Evolutionary conservation across 2,797 vertebrate species (phyloP), one percentile per base, ranked within the genome.

Genomic region (Acrocephalus scirpaceus): DNA sequence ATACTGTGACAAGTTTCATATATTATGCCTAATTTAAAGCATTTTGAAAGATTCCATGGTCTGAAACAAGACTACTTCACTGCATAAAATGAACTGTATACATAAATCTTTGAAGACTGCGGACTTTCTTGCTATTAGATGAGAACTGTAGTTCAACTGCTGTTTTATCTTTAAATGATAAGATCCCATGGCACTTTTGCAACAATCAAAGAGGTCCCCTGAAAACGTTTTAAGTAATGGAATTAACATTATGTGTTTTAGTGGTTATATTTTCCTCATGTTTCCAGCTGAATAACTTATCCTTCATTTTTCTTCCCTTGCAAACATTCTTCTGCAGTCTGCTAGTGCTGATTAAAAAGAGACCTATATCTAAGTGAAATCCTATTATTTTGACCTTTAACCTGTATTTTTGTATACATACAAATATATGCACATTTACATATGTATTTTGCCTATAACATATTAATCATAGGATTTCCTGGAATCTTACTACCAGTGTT

Each of bases 121-220:
- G 42, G 47, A 42, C 53, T 95, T 91, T 45, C 62, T 78, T 70
- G 45, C 56, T 89, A 4, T 88, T 85, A 50, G 60, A 61, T 79
- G 71, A 91, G 57, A 87, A 36, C 40, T 71, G 60, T 91, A 27
- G 25, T 77, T 89, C 69, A 69, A 8, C n/a, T 47, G 15, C 81
- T 87, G 13, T 29, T 93, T 94, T 90, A 79, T 85, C 80, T 92
- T 81, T 64, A 56, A 58, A 56, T 89, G 45, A 50, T 92, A 87
- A 94, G 71, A 85, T 85, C 16, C 74, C 32, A 7, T 64, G 30
- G 45, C 45, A 80, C 34, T 94, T 94, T 67, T 73, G 53, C 48
- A 89, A 69, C 38, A 74, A 60, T 77, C 71, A 57, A 5, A 88
- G 85, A 84, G 22, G 38, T 88, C 22, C 38, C 22, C 30, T 91